Base-by-base conservation (phyloP, 2,888 invertebrate genomes). In the Torymus aiolomorphi region DNA sequence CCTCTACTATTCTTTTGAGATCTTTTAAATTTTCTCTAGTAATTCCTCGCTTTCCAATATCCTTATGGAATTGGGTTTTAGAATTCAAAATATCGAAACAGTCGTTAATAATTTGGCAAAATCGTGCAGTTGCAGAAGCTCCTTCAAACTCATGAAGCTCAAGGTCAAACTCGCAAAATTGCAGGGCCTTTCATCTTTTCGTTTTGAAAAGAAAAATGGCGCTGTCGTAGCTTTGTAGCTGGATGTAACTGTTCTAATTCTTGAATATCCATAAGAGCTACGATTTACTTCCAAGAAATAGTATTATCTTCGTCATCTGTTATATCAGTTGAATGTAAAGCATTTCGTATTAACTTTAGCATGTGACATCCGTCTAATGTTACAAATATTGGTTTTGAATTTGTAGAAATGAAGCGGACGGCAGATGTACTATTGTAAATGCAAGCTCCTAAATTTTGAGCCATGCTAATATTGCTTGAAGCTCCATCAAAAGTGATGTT, bases 81-180 rank as follows among this genome's bases (percentile, higher is more conserved):
- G 82, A 80, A 79, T 86, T 86, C 42, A 85, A 56, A n/a, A 86
- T 77, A 75, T 86, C 85, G 77, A 86, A 86, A 11, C 83, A 67
- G 62, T 85, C 80, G 72, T 86, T 83, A 31, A 86, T 57, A 12
- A 70, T 79, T 65, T 54, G n/a, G 18, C 81, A 82, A 71, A 84
- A 85, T 62, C 16, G 16, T n/a, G 75, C 76, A 13, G 85, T 84
- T n/a, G 78, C 80, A 62, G 65, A 52, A 31, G 62, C 13, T n/a
- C 67, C 63, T 63, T 67, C 52, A 62, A 69, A 62, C 42, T 78
- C 14, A 69, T 69, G 14, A 66, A 20, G 52, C 65, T 59, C n/a
- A 70, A 66, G 70, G 66, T 82, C 76, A 62, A 71, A 12, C 57
- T 65, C n/a, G 16, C 49, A 81, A 79, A 72, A 83, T 11, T 81